Evolutionary conservation across 2,113 vertebrate genomes (phyloP), one percentile per base, ranked within the genome.

Genomic region (Balaeniceps rex): DNA sequence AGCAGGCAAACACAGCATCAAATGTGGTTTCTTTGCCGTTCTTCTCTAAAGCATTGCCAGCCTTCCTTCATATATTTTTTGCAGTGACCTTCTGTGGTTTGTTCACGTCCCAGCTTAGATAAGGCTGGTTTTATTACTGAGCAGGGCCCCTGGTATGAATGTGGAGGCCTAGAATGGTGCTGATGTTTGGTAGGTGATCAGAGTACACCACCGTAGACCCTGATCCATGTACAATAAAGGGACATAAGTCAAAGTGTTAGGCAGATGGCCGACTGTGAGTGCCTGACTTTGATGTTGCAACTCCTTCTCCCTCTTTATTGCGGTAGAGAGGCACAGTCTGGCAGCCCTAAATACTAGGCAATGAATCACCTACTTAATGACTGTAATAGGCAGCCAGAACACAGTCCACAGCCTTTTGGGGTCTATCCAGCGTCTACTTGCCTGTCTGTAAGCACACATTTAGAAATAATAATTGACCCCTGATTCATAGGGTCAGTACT

Each of bases 351-450:
- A 90, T 61, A 65, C 70, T 76, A 79, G 71, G 87, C 94, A 95
- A 90, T 96, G 96, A 97, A 96, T 96, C 96, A 97, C 82, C 31
- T 77, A 40, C 82, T 97, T 96, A 96, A 93, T 94, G 95, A 77
- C 82, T 88, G 63, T 93, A 96, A 92, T 87, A 91, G 94, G 78
- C 96, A 93, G 75, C 75, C 87, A 95, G 96, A 96, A 96, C 75
- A 91, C 78, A 85, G 77, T 96, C 44, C 91, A 72, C 83, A 90
- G 84, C 33, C 65, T 96, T 96, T 87, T 96, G 81, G 95, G 93
- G 91, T 96, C 86, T 89, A 87, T 91, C 92, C 93, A 95, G 86
- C 0, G 3, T 89, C 88, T 95, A 42, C 70, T 95, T 93, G 71
- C 63, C 66, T 80, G 93, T 87, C 81, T 82, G 87, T 80, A 89